Evolutionary conservation across 2,888 invertebrate genomes (phyloP).

Genomic region (Thymelicus lineola): DNA sequence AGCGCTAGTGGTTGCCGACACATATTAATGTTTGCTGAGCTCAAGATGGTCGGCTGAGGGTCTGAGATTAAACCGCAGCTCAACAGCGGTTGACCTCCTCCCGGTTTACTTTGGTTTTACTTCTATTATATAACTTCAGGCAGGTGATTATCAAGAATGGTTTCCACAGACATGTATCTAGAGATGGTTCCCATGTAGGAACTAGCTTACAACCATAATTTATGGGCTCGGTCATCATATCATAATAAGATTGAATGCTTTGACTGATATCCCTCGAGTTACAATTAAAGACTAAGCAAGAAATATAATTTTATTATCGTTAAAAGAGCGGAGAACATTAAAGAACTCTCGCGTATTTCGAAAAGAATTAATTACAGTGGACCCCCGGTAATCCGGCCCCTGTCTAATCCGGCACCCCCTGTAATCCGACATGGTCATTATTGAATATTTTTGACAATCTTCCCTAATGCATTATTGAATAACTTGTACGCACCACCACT

Average conservation of each 20-base stretch:
- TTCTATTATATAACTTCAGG: neutral
- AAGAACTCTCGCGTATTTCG: neutral
- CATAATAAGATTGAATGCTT: no score
- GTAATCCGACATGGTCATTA: no score
- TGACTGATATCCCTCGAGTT: no score
- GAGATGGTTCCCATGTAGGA: no score
- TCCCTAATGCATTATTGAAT: no score
- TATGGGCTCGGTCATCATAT: no score
- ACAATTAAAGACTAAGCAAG: neutral
- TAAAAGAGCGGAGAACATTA: neutral
- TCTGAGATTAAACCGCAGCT: neutral
- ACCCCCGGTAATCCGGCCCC: no score
- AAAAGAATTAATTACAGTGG: constrained; percentile 5
- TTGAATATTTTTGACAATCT: no score
- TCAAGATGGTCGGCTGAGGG: neutral
- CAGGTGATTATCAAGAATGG: neutral
- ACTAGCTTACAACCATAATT: no score
- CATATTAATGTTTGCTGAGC: constrained; percentile 3
- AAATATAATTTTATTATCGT: constrained; percentile 3
- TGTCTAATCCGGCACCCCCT: no score
- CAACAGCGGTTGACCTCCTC: neutral
- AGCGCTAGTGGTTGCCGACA: neutral
- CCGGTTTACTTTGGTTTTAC: neutral
- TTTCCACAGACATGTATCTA: no score
- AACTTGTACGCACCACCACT: no score